Conservation (phyloP, 1,140 invertebrate genomes). For the Linepithema humile region DNA sequence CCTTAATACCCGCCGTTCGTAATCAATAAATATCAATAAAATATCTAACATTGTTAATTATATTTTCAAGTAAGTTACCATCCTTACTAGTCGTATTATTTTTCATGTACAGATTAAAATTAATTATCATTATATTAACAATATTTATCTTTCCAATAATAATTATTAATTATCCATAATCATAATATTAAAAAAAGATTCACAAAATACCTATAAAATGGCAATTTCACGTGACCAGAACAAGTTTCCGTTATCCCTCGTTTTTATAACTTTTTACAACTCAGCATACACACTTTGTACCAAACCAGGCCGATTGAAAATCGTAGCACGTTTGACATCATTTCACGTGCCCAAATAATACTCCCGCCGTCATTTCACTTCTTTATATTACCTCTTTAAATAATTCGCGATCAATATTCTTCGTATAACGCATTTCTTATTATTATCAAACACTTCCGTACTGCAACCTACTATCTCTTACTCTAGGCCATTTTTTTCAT, state of each 20-base stretch:
- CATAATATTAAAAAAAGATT: conserved; percentile 74
- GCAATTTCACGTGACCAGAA: conserved; percentile 84
- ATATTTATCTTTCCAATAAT: conserved; percentile 79
- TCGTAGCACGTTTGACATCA: conserved; percentile 71
- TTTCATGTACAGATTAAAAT: conserved; percentile 79
- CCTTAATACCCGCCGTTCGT: conserved; percentile 74
- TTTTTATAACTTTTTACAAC: conserved; percentile 82
- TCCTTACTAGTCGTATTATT: conserved; percentile 73
- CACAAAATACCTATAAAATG: conserved; percentile 81
- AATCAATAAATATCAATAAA: conserved; percentile 84
- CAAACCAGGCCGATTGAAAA: conserved; percentile 84
- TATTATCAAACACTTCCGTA: conserved; percentile 74
- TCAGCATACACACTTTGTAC: conserved; percentile 83
- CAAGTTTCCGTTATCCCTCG: conserved; percentile 79
- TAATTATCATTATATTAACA: conserved; percentile 83
- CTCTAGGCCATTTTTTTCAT: conserved; percentile 82
- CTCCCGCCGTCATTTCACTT: conserved; percentile 79
- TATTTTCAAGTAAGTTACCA: conserved; percentile 80
- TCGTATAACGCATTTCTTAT: conserved; percentile 76
- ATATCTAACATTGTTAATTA: conserved; percentile 83
- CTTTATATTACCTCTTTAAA: conserved; percentile 82
- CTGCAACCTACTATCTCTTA: conserved; percentile 76
- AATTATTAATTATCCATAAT: conserved; percentile 76
- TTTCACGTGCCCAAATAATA: conserved; percentile 79
- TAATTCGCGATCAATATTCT: conserved; percentile 80